Conservation (phyloP, 2,113 vertebrate genomes). For the Alaudala cheleensis region DNA sequence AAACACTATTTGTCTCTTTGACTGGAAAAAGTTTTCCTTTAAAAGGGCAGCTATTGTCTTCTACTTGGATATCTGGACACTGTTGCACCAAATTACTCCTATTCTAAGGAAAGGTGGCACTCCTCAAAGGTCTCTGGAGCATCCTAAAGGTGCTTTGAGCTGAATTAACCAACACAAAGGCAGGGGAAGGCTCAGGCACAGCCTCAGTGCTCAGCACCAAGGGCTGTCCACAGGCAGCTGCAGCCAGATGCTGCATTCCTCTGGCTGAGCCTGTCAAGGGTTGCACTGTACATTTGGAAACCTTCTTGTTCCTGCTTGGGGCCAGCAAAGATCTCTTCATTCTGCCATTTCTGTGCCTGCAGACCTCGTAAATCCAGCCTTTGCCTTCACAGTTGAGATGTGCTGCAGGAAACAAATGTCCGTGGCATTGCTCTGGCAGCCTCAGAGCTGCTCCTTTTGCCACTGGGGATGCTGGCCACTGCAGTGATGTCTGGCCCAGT, state of each 20-base stretch:
- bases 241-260: neutral
- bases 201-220: neutral
- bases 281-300: neutral
- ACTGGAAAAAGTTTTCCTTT: neutral
- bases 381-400: neutral
- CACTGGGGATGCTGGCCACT: neutral
- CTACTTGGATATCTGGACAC: neutral
- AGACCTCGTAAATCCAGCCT: neutral
- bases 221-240: neutral
- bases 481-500: neutral
- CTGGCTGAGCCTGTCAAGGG: neutral
- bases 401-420: neutral
- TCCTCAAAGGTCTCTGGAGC: neutral
- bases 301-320: neutral
- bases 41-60: neutral
- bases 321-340: neutral
- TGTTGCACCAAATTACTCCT: neutral
- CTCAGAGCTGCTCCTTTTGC: neutral
- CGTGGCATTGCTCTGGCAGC: neutral
- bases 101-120: neutral
- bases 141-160: neutral
- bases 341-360: neutral
- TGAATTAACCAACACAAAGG: neutral
- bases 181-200: neutral
- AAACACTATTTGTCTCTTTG: neutral